A percentile compares a stretch with the other conserved stretches of the same genome.
Evolutionary conservation across 2,888 invertebrate genomes (phyloP).

Genomic region (Ommatoiulus sabulosus): DNA sequence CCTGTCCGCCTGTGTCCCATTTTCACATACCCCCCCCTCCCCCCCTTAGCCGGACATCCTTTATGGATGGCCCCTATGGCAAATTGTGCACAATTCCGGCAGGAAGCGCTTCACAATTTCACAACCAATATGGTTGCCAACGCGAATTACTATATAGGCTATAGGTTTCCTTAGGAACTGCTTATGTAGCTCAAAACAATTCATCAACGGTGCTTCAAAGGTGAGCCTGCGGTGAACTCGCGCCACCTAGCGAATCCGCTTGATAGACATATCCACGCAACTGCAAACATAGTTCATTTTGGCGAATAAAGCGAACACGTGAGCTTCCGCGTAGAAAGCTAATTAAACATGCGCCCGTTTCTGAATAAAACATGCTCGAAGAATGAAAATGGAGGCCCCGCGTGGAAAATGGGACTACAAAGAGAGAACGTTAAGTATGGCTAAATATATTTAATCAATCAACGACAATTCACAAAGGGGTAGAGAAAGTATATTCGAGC

Average conservation of each 20-base stretch:
- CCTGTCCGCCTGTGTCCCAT: too few species aligned
- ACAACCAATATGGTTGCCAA: too few species aligned
- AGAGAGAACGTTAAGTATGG: neutral
- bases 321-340: neutral
- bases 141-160: too few species aligned
- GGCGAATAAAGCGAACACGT: neutral
- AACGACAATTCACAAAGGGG: neutral
- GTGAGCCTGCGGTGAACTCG: too few species aligned
- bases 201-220: too few species aligned
- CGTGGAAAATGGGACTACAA: neutral
- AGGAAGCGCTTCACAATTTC: too few species aligned
- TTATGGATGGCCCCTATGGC: too few species aligned
- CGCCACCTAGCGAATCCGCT: neutral
- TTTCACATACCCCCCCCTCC: too few species aligned
- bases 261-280: neutral
- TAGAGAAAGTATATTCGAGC: neutral
- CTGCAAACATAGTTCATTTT: neutral
- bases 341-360: neutral
- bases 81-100: too few species aligned
- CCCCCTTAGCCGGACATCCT: too few species aligned
- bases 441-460: neutral
- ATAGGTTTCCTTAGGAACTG: too few species aligned
- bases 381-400: neutral
- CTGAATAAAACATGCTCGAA: neutral
- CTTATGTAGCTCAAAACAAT: too few species aligned